A percentile compares a stretch with the other conserved stretches of the same genome.
Conservation (phyloP, 1,140 invertebrate species). For the Caerostris extrusa region DNA sequence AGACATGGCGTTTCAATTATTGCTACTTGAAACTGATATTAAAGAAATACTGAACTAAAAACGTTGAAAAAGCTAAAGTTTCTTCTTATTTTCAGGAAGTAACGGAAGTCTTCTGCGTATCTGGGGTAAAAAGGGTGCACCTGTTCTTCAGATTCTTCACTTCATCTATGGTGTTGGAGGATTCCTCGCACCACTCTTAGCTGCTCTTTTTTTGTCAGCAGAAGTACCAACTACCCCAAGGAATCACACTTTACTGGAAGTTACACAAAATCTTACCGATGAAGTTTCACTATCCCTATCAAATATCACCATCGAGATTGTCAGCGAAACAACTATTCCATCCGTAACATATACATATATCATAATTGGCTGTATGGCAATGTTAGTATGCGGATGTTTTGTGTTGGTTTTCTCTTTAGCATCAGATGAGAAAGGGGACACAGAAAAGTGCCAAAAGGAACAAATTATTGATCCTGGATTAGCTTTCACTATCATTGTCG, state of each 20-base stretch:
- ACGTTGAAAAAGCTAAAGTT: no score
- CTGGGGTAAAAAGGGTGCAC: slow-evolving; percentile 83
- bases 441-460: neutral
- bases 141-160: slow-evolving; percentile 84
- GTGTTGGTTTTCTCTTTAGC: neutral
- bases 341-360: slow-evolving; percentile 51
- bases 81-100: slow-evolving; percentile 81
- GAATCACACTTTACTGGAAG: neutral
- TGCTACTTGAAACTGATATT: no score
- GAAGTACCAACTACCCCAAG: slow-evolving; percentile 1
- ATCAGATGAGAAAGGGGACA: neutral
- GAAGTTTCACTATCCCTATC: neutral
- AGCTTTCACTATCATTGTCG: slow-evolving; percentile 39
- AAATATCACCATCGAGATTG: neutral
- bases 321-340: neutral
- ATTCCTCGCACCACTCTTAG: slow-evolving; percentile 83
- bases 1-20: no score
- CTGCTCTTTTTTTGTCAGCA: slow-evolving; percentile 82
- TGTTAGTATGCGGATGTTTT: slow-evolving; percentile 37
- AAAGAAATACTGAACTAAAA: no score
- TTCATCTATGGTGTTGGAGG: slow-evolving; percentile 84
- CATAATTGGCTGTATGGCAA: slow-evolving; percentile 41
- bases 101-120: slow-evolving; percentile 83
- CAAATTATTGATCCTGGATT: slow-evolving; percentile 44
- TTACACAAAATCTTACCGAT: slow-evolving; percentile 27